A percentile compares a stretch with the other conserved stretches of the same genome.
phyloP scores from a whole-genome alignment of 2,797 vertebrate species.

The Melopsittacus undulatus region DNA sequence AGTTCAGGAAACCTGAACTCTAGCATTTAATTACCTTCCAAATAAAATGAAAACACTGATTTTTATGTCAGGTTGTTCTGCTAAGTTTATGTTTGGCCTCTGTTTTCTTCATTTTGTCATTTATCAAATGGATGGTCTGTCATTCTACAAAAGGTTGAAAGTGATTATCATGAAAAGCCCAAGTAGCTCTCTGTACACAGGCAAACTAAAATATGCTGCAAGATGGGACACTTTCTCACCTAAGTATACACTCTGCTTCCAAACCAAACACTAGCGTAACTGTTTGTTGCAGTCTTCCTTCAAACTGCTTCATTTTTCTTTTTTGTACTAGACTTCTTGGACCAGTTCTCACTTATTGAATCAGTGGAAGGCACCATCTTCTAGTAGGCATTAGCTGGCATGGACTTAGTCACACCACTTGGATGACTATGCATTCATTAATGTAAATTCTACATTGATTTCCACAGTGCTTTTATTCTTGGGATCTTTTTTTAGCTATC shows the following conservation, averaged over 20 bases:
- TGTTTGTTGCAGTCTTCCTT: neutral
- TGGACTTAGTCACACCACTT: neutral
- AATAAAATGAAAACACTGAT: neutral
- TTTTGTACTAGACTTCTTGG: neutral
- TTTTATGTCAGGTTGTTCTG: neutral
- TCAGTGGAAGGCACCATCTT: neutral
- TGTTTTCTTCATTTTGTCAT: neutral
- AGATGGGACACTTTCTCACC: neutral
- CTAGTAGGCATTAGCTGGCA: neutral
- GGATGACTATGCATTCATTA: neutral
- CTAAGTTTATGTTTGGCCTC: neutral
- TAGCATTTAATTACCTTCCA: neutral
- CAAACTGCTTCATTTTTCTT: neutral
- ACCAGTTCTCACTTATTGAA: neutral
- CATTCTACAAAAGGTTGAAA: neutral
- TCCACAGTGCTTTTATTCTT: neutral
- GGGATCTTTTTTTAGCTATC: neutral
- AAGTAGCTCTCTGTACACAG: neutral
- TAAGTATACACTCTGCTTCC: neutral
- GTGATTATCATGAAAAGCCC: neutral
- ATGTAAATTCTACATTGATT: neutral
- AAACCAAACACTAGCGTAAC: neutral
- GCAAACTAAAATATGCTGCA: neutral
- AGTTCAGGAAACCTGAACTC: neutral
- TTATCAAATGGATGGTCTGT: neutral